Percentiles rank a stretch among this genome's conserved stretches.
Conservation (phyloP, 1,140 invertebrate genomes). For the Oncopodura yosiiana region DNA sequence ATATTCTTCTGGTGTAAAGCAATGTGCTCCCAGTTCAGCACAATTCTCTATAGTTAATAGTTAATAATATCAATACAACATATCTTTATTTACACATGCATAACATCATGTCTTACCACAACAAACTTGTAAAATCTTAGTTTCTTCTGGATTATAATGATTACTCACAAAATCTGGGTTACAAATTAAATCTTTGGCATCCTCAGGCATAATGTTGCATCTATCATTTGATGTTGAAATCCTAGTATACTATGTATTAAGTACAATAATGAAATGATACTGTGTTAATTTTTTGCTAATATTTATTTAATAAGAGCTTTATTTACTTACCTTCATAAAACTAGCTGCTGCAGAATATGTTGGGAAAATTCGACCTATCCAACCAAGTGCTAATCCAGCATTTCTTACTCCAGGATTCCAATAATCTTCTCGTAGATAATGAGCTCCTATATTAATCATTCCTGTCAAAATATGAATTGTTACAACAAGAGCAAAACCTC, state of each 20-base stretch:
- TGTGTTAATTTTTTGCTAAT: too few species aligned
- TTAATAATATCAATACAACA: neutral
- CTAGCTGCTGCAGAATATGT: slow-evolving; percentile 10
- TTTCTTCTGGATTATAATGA: neutral
- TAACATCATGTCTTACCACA: too few species aligned
- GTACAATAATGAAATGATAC: too few species aligned
- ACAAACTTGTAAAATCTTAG: too few species aligned
- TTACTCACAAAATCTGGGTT: neutral
- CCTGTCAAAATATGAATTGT: slow-evolving; percentile 7
- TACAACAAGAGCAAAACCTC: slow-evolving; percentile 12
- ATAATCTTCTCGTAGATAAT: neutral
- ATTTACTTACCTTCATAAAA: too few species aligned
- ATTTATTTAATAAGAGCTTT: too few species aligned
- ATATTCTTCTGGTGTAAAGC: too few species aligned
- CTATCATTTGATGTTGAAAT: neutral
- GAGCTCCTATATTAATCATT: neutral
- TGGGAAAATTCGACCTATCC: slow-evolving; percentile 15
- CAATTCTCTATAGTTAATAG: neutral
- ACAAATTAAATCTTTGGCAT: slow-evolving; percentile 1
- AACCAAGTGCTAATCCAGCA: neutral
- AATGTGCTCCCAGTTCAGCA: neutral
- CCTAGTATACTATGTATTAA: too few species aligned
- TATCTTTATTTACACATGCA: too few species aligned
- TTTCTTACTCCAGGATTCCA: slow-evolving; percentile 1
- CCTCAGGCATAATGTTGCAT: slow-evolving; percentile 7